A percentile compares a stretch with the other conserved stretches of the same genome.
These are phyloP conservation scores for Euglossa dilemma DNA, from an alignment of 1,140 invertebrate species.

Conservation along the genomic window DNA sequence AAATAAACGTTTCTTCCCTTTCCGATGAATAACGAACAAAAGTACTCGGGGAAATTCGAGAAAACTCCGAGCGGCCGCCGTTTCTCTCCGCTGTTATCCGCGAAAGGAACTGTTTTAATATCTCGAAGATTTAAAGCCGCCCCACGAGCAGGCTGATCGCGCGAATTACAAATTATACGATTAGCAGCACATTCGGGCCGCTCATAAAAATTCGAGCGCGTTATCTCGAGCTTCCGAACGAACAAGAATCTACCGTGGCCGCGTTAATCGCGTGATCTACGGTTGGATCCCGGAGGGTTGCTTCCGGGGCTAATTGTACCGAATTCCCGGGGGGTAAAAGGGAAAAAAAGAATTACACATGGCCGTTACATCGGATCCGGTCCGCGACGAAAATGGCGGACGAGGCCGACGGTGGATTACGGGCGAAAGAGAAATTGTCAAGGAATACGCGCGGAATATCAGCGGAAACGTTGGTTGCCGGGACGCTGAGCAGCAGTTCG, in stretches of 20 bases:
- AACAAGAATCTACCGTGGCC: background rate
- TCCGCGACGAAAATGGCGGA: background rate
- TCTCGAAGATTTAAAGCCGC: too few species aligned
- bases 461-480: background rate
- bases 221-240: background rate
- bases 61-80: too few species aligned
- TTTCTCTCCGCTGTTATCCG: too few species aligned
- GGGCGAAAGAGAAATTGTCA: background rate
- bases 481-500: background rate
- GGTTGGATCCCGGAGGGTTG: background rate
- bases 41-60: too few species aligned
- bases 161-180: background rate
- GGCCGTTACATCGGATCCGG: too few species aligned
- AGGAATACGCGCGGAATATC: constrained; percentile 4
- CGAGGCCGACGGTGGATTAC: background rate
- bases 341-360: too few species aligned
- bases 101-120: too few species aligned
- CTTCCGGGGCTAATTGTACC: background rate
- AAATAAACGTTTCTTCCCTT: too few species aligned
- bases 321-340: background rate
- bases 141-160: background rate
- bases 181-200: background rate
- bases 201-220: background rate
- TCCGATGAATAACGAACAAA: too few species aligned
- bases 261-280: constrained; percentile 16